phyloP scores from a whole-genome alignment of 2,797 vertebrate species.

The Coreius guichenoti region DNA sequence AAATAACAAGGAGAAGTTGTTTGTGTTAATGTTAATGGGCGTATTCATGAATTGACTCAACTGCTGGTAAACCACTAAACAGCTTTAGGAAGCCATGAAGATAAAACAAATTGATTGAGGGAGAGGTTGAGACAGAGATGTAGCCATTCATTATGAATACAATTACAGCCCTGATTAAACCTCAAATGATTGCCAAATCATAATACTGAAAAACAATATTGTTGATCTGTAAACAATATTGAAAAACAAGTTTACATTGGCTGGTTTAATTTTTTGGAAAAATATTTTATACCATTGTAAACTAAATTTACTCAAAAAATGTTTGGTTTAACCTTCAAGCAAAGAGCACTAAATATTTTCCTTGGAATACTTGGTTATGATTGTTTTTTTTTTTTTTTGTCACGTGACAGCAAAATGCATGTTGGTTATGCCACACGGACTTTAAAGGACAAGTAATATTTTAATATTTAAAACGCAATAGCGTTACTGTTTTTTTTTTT shows the following conservation, averaged over 20 bases:
- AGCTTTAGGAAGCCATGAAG: conserved; percentile 12
- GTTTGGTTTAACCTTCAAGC: not conserved
- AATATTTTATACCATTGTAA: not conserved
- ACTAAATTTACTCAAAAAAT: not conserved
- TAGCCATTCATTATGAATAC: not conserved
- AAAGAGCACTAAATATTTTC: not conserved
- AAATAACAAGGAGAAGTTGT: conserved; percentile 49
- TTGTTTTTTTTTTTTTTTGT: no score
- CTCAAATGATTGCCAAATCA: not conserved
- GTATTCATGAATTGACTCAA: conserved; percentile 37
- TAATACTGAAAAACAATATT: not conserved
- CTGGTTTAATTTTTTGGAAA: not conserved
- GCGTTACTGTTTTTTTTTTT: not conserved
- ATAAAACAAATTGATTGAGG: conserved; percentile 22
- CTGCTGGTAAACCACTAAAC: conserved; percentile 27
- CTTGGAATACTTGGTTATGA: not conserved
- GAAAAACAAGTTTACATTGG: not conserved
- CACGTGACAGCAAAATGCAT: not conserved
- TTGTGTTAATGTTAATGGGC: conserved; percentile 46
- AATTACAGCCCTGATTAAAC: not conserved
- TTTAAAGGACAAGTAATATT: not conserved
- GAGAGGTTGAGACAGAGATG: not conserved
- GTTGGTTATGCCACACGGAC: not conserved
- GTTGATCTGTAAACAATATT: not conserved
- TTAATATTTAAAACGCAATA: not conserved